These are phyloP conservation scores for Drosophila helvetica DNA, from an alignment of 2,888 invertebrate genomes.

Conservation along the genomic window DNA sequence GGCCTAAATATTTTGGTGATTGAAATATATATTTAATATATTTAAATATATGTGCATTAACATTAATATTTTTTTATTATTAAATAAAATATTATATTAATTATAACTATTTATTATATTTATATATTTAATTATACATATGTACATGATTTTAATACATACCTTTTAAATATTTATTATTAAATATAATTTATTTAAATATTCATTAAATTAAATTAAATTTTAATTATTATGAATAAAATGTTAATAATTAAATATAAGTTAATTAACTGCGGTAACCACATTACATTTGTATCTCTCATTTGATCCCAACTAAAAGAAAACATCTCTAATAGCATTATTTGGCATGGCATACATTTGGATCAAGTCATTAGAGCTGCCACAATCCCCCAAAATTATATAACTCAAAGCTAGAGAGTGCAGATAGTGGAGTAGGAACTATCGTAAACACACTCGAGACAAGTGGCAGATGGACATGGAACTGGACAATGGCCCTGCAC, in stretches of 20 bases:
- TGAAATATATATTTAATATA: background rate
- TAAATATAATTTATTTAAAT: background rate
- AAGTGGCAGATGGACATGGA: slow-evolving; percentile 32
- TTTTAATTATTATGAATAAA: too few species aligned
- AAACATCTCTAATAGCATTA: too few species aligned
- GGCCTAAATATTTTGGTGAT: background rate
- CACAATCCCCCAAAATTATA: background rate
- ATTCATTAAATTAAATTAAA: background rate
- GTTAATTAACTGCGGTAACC: rapidly evolving
- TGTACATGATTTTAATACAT: too few species aligned
- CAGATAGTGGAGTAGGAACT: background rate
- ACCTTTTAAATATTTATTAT: too few species aligned
- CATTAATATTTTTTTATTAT: too few species aligned
- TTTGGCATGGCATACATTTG: too few species aligned
- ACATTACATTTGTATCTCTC: background rate
- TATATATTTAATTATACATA: too few species aligned
- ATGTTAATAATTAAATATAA: background rate
- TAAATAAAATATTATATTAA: too few species aligned
- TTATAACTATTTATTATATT: too few species aligned
- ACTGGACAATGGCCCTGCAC: slow-evolving; percentile 22
- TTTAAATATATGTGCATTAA: background rate
- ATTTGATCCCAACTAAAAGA: background rate
- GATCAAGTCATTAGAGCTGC: background rate
- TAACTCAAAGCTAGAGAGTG: background rate
- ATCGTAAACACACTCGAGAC: slow-evolving; percentile 43